These are phyloP conservation scores for Lordiphosa andalusiaca DNA, from an alignment of 2,888 invertebrate genomes.

Conservation along the genomic window DNA sequence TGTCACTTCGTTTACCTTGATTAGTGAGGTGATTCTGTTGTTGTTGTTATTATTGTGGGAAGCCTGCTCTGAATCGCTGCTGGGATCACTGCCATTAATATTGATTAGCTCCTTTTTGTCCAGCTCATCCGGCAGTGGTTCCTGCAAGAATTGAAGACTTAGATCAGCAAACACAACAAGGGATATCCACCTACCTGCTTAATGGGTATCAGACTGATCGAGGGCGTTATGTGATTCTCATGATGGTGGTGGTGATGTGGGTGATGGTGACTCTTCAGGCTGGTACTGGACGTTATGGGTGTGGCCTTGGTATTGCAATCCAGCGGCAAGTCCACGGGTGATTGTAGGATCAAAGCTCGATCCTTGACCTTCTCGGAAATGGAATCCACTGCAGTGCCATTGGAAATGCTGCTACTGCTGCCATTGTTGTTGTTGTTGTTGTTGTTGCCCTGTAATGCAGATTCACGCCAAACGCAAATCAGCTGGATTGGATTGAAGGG, in stretches of 20 bases:
- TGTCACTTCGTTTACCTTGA: constrained; percentile 83
- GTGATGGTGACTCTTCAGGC: constrained; percentile 40
- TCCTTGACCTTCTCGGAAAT: constrained; percentile 56
- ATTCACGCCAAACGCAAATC: constrained; percentile 79
- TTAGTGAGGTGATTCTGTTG: constrained; percentile 88
- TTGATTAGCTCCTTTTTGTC: constrained; percentile 71
- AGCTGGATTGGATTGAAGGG: constrained; percentile 51
- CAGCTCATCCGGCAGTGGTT: constrained; percentile 64
- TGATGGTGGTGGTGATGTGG: constrained; percentile 73
- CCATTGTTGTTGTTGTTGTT: constrained; percentile 41
- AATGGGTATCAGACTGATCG: constrained; percentile 92
- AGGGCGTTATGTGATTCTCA: constrained; percentile 86
- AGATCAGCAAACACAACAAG: neutral
- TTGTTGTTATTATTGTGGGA: constrained; percentile 81
- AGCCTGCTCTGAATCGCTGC: constrained; percentile 77
- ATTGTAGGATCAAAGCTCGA: constrained; percentile 58
- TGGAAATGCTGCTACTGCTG: constrained; percentile 30
- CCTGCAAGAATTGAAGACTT: constrained; percentile 41
- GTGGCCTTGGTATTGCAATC: constrained; percentile 77
- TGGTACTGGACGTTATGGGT: constrained; percentile 74
- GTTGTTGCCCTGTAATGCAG: constrained; percentile 77
- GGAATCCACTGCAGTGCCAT: constrained; percentile 39
- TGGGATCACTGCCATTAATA: constrained; percentile 63
- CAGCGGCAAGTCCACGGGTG: constrained; percentile 67
- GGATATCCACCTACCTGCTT: constrained; percentile 83